Base-by-base conservation (phyloP, 2,888 invertebrate genomes). In the Horisme vitalbata region DNA sequence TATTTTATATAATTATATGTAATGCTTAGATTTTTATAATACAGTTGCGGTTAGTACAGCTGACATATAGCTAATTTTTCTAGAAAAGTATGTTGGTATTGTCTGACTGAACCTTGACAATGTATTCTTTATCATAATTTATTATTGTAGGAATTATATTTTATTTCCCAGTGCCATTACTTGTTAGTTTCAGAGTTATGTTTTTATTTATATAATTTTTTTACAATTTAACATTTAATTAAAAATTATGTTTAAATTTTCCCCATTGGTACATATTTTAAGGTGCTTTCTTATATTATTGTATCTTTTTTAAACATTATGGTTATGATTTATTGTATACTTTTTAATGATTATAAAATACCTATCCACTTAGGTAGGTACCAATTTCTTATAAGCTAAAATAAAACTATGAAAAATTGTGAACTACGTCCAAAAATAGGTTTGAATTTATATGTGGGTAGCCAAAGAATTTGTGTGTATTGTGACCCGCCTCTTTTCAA, bases 391-490 rank as follows among this genome's bases (percentile, higher is more conserved):
- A n/a, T n/a, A n/a, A n/a, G n/a, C n/a, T n/a, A n/a, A n/a, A n/a
- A n/a, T n/a, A n/a, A n/a, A 6, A 26, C 18, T 14, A n/a, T 28
- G 13, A 30, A 35, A 24, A 23, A 20, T 23, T 37, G 33, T 18
- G 23, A 33, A 41, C 37, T 43, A 43, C 43, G 48, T 48, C 43
- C 48, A 44, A 48, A 38, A 44, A 35, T 34, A 33, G 12, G 13
- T 30, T 34, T 34, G 8, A 34, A 26, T 26, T 15, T n/a, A 12
- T 21, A 52, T 56, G 57, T 55, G 56, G 54, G 56, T 63, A 63
- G 60, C 78, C 78, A 73, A 76, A 76, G 75, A 76, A 54, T n/a
- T n/a, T n/a, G 55, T 47, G 46, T 43, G 45, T 33, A 9, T 36
- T 32, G 37, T 44, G 54, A 43, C 64, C 68, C 71, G 65, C 64